Evolutionary conservation across 2,797 vertebrate species (phyloP).

Genomic region (Chrosomus eos): DNA sequence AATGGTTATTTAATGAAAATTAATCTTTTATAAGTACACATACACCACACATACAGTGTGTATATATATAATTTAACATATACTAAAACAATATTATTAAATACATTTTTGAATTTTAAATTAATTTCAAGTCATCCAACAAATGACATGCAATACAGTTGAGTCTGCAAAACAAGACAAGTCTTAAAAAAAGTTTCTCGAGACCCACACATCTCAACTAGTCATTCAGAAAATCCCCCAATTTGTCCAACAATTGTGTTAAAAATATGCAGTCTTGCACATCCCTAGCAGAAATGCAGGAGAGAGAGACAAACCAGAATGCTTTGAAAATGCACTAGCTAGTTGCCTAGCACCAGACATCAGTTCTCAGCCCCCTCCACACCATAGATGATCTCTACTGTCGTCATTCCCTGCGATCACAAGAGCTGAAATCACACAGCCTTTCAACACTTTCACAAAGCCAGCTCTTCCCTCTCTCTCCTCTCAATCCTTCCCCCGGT

Average conservation of each 20-base stretch:
- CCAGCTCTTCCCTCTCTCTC: not conserved
- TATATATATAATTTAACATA: too few relatives aligned
- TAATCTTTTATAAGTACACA: too few relatives aligned
- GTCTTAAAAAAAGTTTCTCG: not conserved
- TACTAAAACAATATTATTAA: too few relatives aligned
- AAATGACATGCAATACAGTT: not conserved
- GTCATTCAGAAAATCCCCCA: not conserved
- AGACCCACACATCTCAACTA: not conserved
- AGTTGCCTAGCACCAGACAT: constrained; percentile 65
- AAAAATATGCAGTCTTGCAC: not conserved
- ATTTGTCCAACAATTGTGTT: not conserved
- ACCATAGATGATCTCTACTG: constrained; percentile 61
- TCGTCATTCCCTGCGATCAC: constrained; percentile 33
- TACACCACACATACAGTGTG: too few relatives aligned
- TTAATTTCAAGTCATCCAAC: too few relatives aligned
- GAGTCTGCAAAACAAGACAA: not conserved
- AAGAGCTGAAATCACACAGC: constrained; percentile 48
- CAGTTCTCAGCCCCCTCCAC: constrained; percentile 53
- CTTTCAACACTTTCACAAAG: constrained; percentile 15
- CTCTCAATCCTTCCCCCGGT: not conserved
- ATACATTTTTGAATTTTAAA: too few relatives aligned
- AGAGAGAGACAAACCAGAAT: constrained; percentile 22
- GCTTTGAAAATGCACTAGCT: constrained; percentile 29
- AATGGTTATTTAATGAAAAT: too few relatives aligned
- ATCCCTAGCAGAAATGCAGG: not conserved